Evolutionary conservation across 2,113 vertebrate species (phyloP).

Genomic region (Phylloscopus trochilus): DNA sequence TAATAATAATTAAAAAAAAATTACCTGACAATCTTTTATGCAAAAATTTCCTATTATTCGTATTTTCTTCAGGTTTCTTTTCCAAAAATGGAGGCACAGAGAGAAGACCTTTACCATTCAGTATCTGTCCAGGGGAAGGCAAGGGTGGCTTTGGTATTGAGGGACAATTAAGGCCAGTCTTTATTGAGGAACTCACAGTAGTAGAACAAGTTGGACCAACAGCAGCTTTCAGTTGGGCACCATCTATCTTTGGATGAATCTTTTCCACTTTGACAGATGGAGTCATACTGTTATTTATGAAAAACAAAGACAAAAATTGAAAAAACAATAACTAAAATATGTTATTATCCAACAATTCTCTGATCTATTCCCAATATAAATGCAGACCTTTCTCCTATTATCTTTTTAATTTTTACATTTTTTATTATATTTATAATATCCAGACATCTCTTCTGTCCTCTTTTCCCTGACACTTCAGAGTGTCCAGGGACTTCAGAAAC

Average conservation of each 20-base stretch:
- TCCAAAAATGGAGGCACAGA: constrained; percentile 80
- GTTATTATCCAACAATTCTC: not conserved
- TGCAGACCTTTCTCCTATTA: not conserved
- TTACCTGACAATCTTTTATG: constrained; percentile 95
- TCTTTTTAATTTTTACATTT: not conserved
- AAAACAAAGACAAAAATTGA: constrained; percentile 26
- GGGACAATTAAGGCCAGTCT: constrained; percentile 98
- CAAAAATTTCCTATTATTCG: constrained; percentile 89
- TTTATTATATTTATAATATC: not conserved
- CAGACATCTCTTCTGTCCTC: not conserved
- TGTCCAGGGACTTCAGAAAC: not conserved
- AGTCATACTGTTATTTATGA: constrained; percentile 78
- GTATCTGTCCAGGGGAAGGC: constrained; percentile 92
- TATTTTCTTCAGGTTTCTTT: constrained; percentile 93
- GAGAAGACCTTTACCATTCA: constrained; percentile 96
- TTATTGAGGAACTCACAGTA: constrained; percentile 96
- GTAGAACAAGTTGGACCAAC: constrained; percentile 87
- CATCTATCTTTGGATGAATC: constrained; percentile 90
- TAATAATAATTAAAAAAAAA: not conserved
- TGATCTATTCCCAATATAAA: not conserved
- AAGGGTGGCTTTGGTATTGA: constrained; percentile 99
- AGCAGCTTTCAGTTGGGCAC: constrained; percentile 83
- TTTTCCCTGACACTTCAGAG: not conserved
- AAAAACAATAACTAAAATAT: not conserved
- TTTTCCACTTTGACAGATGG: constrained; percentile 95